Base-by-base conservation (phyloP, 2,113 vertebrate genomes). In the Otocyon megalotis region DNA sequence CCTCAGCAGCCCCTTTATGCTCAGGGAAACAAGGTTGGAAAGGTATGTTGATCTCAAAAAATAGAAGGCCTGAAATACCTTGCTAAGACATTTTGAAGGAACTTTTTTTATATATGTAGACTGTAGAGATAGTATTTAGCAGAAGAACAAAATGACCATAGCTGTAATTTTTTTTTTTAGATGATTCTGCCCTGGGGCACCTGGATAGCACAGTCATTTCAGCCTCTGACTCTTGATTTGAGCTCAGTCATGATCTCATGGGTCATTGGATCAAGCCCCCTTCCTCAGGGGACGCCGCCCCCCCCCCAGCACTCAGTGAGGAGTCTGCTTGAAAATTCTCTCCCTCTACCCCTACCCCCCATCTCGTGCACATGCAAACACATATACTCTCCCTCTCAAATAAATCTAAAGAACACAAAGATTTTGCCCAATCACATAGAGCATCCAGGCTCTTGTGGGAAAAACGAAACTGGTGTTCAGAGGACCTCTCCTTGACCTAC, bases 51-150 rank as follows among this genome's bases (percentile, higher is more conserved):
- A 4, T 90, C 90, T 72, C 43, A 88, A 20, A 56, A 67, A 58
- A 53, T 80, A 32, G 22, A 87, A 76, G n/a, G n/a, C 22, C 62
- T 79, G 83, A n/a, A 60, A 16, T 74, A 30, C 69, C 60, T 93
- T 93, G 9, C 50, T 48, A 85, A 84, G 48, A 43, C 54, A n/a
- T 89, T 97, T 80, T 67, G 83, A 88, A 93, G 93, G 30, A 96
- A 90, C 35, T 54, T 90, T 13, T 86, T 54, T 30, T 88, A 58
- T 26, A 5, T 88, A 24, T 54, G 19, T 74, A 79, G 74, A 76
- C 43, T 92, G 37, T 87, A 56, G 92, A 63, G 43, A 77, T 26
- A 22, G 37, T 65, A 24, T 93, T 90, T 94, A 88, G 48, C 72
- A 87, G 63, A 87, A 90, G 22, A 54, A n/a, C 35, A 90, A 72